Evolutionary conservation across 2,797 vertebrate species (phyloP), one percentile per base, ranked within the genome.

Genomic region (Chlorospingus flavigularis): DNA sequence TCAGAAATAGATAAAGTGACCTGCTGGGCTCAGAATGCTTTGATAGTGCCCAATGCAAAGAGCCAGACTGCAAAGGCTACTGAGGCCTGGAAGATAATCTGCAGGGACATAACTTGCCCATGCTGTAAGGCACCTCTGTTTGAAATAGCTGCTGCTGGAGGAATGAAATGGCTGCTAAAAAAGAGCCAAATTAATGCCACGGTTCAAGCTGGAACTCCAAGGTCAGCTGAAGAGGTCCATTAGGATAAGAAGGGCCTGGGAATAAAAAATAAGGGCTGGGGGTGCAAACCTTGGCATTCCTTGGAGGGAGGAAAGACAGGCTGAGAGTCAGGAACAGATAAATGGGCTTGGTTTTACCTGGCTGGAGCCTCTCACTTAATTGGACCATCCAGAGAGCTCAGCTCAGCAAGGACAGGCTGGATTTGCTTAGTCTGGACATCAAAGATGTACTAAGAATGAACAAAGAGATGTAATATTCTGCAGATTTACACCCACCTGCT

Each of bases 141-240:
- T 75, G 95, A 97, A 97, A 97, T 51, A 96, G 96, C 92, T 92
- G 79, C 75, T 85, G 85, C 61, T 28, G 65, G 88, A 94, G 89
- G 90, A 88, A 96, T 86, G 84, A 94, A 97, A 88, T 35, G 47
- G 63, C 45, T 88, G 93, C 95, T 98, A 97, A 97, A 98, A 96
- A 89, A 65, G 88, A 96, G 91, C 50, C 28, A 21, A 72, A 93
- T 94, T 96, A 96, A 97, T 84, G 92, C 94, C 47, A 74, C 4
- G 67, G 95, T 92, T 97, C 94, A 93, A 61, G 76, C 89, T 82
- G 80, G 92, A 81, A 91, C 92, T 86, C 90, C 94, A 97, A 97
- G 92, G 93, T 93, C 90, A 96, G 79, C 53, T 86, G 68, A 97
- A 96, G 75, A 88, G 92, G 40, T 70, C 39, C 81, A 79, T 55